Evolutionary conservation across 1,140 invertebrate genomes (phyloP), one percentile per base, ranked within the genome.

Genomic region (Phortica variegata): DNA sequence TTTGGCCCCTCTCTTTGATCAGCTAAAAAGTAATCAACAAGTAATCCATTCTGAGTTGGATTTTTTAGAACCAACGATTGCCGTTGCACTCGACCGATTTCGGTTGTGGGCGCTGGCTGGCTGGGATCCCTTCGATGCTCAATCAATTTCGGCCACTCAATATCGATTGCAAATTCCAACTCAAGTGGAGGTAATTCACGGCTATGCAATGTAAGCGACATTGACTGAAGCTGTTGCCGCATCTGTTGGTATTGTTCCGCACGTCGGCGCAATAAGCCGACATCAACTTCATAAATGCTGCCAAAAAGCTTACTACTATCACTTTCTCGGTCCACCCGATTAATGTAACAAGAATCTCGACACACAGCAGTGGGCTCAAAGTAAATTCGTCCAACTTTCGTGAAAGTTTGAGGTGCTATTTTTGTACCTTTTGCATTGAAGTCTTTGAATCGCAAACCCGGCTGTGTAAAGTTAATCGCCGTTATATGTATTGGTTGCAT

Each of bases 291-390:
- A 19, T 69, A 62, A 15, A 40, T 34, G 2, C 52, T 49, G 2
- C 43, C 44, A 6, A 18, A 43, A 13, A 20, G 8, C 37, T 34
- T n/a, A 37, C 43, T 13, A 58, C 58, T 12, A 60, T 44, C 6
- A 37, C 34, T 10, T 37, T 15, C 3, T 43, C 49, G 15, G 58
- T 55, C 9, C 26, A 34, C 9, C 8, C 49, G 45, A 0, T 38
- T 49, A 34, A 89, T 81, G 70, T 94, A 94, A 77, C 90, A 93
- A 39, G 87, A 79, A 8, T 83, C 79, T 23, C 79, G 79, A 75
- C 91, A 93, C 32, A 82, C 78, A 34, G 81, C 73, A 29, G 83
- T 81, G 3, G 87, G 84, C 78, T 91, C 85, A 73, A 93, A 79
- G 36, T 73, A 72, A 9, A 82, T 77, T n/a, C 77, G 77, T 3